A percentile compares a stretch with the other conserved stretches of the same genome.
These are phyloP conservation scores for Pachycephala philippinensis DNA, from an alignment of 2,113 vertebrate species.

Conservation along the genomic window DNA sequence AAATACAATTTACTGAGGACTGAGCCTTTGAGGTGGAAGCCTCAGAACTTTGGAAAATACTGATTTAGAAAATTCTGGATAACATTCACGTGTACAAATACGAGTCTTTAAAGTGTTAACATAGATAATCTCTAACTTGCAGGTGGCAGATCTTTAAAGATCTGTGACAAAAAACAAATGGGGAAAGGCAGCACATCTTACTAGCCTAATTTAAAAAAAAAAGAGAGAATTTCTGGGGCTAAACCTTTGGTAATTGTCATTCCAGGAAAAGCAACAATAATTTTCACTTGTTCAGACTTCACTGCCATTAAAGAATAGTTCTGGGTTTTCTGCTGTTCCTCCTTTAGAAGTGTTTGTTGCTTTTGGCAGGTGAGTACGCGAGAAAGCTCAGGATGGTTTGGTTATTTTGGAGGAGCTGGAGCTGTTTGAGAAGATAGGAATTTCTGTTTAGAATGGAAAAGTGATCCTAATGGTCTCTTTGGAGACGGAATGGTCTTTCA, in stretches of 20 bases:
- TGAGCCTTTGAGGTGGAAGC: not conserved
- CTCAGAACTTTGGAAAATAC: not conserved
- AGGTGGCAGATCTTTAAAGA: not conserved
- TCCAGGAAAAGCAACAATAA: not conserved
- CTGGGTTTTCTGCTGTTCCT: not conserved
- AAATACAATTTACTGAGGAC: not conserved
- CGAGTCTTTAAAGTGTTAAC: not conserved
- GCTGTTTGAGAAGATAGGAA: not conserved
- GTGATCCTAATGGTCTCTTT: conserved; percentile 19
- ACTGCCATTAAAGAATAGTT: not conserved
- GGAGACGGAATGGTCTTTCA: conserved; percentile 26
- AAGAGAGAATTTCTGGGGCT: not conserved
- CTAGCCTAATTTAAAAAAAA: not conserved
- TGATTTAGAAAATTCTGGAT: not conserved
- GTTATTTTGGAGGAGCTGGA: conserved; percentile 47
- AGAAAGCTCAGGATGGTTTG: conserved; percentile 2
- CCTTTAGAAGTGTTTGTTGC: not conserved
- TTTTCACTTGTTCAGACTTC: not conserved
- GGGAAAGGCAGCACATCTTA: not conserved
- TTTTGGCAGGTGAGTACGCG: not conserved
- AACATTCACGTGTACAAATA: not conserved
- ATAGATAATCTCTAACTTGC: not conserved
- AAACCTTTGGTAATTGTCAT: not conserved
- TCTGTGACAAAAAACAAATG: not conserved
- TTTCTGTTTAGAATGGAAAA: conserved; percentile 33